Base-by-base conservation (phyloP, 2,113 vertebrate genomes). In the Bathybates hornii region DNA sequence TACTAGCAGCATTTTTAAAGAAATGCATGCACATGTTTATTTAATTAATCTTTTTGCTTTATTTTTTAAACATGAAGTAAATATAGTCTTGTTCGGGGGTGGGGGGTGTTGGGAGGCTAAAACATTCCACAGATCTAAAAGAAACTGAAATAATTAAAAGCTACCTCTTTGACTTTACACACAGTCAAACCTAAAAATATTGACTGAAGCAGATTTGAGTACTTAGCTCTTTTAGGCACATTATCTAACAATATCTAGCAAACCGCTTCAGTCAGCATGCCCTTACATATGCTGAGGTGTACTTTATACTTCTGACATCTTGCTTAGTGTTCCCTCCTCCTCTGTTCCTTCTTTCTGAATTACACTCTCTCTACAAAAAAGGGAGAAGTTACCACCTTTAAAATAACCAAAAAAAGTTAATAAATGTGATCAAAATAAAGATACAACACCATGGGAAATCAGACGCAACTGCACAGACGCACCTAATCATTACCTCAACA, bases 391-490 rank as follows among this genome's bases (percentile, higher is more conserved):
- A 21, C 57, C 17, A 21, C 71, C 53, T 68, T 32, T 34, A 92
- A 85, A 80, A 68, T 29, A 38, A 86, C 27, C 16, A 6, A 79
- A 80, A 73, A 92, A 89, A 87, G 86, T 87, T 79, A 41, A 85
- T 90, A 90, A 86, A 88, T 84, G 63, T 86, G 90, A 90, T 94
- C 80, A 88, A 92, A 86, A 80, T 87, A 86, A 90, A 91, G 91
- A 91, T 85, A 81, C 27, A 66, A 90, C 80, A 86, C 54, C 52
- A 45, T 68, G 91, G 86, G 88, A 92, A 93, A 92, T 92, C 90
- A 83, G 73, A 82, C 76, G 76, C n/a, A 87, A 68, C 85, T 32
- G 12, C 16, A 57, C 89, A 90, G 83, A 90, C 83, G 82, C 85
- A 83, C 85, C 88, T 87, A 91, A 94, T 90, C 85, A 71, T 90